These are phyloP conservation scores for Embidobia sp. DNA, from an alignment of 2,888 invertebrate species.

Conservation along the genomic window DNA sequence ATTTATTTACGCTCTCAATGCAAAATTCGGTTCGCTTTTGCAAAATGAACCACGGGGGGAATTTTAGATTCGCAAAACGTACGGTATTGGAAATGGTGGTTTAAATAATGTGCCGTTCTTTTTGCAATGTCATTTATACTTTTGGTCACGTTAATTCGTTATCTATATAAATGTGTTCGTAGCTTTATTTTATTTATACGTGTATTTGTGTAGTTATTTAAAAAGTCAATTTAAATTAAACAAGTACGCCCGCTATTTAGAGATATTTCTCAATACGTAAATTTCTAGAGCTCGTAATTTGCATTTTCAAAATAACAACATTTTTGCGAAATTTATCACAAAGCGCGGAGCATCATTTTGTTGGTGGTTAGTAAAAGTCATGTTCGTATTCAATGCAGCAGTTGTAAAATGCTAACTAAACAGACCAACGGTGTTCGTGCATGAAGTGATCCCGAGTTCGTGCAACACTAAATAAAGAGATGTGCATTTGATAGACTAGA, in stretches of 20 bases:
- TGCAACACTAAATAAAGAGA: slow-evolving; percentile 73
- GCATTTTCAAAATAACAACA: slow-evolving; percentile 1
- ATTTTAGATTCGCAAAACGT: slow-evolving; percentile 17
- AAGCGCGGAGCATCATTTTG: slow-evolving; percentile 29
- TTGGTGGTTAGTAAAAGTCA: slow-evolving; percentile 51
- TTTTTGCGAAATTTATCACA: slow-evolving; percentile 17
- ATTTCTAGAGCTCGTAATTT: slow-evolving; percentile 4
- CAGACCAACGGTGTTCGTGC: slow-evolving; percentile 75
- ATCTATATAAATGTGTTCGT: no score
- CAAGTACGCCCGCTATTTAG: no score
- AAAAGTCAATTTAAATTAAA: no score
- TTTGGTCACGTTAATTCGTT: slow-evolving; percentile 1
- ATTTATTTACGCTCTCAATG: slow-evolving; percentile 6
- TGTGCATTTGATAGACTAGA: slow-evolving; percentile 55
- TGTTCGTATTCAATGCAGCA: slow-evolving; percentile 60
- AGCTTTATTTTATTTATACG: no score
- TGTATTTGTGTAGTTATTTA: no score
- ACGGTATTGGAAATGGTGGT: slow-evolving; percentile 28
- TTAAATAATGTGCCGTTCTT: slow-evolving; percentile 6
- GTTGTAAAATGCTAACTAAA: slow-evolving; percentile 76
- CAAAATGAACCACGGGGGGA: slow-evolving; percentile 3
- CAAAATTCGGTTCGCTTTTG: slow-evolving; percentile 11
- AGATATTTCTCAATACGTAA: not conserved
- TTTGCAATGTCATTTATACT: slow-evolving; percentile 6
- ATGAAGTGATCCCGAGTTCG: slow-evolving; percentile 71